Conservation (phyloP, 2,113 vertebrate species). For the Leptobrachium leishanense region DNA sequence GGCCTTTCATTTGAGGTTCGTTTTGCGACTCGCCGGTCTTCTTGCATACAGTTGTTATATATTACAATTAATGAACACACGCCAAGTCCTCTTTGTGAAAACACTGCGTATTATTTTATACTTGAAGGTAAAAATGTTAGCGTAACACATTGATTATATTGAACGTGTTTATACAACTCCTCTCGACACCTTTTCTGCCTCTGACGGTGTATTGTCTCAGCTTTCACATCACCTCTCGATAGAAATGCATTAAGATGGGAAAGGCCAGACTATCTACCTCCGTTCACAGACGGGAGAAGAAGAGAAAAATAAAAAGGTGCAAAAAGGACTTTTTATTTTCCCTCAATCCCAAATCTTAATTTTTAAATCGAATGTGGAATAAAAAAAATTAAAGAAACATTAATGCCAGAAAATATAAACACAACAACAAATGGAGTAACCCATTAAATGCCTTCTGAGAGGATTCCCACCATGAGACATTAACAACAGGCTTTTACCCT, state of each 20-base stretch:
- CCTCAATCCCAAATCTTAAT: neutral
- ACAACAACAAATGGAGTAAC: too few relatives aligned
- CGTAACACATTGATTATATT: constrained; percentile 13
- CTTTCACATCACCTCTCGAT: constrained; percentile 34
- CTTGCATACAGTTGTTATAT: too few relatives aligned
- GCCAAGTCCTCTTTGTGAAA: neutral
- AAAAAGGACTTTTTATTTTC: neutral
- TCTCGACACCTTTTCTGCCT: constrained; percentile 39
- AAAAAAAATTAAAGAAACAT: too few relatives aligned
- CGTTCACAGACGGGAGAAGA: neutral
- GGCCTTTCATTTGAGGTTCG: too few relatives aligned
- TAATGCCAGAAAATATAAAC: too few relatives aligned
- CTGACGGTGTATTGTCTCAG: constrained; percentile 30
- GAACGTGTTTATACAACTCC: constrained; percentile 20
- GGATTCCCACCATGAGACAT: too few relatives aligned
- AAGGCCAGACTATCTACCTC: neutral
- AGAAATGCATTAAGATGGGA: constrained; percentile 5
- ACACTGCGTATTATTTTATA: constrained; percentile 17
- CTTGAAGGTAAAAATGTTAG: constrained; percentile 17
- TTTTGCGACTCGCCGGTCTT: too few relatives aligned
- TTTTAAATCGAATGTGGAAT: neutral
- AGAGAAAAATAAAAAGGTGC: neutral
- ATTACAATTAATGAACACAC: neutral
- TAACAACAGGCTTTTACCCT: too few relatives aligned
- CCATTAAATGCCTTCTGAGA: too few relatives aligned